Percentiles rank a stretch among this genome's conserved stretches.
Conservation (phyloP, 2,888 invertebrate genomes). For the Euplagia quadripunctaria region DNA sequence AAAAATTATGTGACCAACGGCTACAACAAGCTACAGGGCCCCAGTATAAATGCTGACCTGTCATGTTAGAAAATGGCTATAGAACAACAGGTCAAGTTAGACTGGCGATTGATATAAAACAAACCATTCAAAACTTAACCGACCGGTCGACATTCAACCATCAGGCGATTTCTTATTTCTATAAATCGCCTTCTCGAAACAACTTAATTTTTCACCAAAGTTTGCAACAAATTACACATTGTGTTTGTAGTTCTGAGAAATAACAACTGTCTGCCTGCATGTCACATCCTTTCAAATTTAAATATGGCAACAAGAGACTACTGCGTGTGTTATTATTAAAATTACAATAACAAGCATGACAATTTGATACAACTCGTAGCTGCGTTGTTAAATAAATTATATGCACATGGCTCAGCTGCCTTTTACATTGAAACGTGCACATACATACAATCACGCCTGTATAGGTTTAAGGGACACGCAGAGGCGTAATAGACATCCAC, state of each 20-base stretch:
- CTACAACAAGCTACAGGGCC: no score
- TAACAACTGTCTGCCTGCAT: neutral
- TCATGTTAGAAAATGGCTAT: no score
- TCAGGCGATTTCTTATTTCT: no score
- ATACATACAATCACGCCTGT: neutral
- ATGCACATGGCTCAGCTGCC: constrained; percentile 10
- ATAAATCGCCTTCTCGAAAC: no score
- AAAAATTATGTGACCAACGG: no score
- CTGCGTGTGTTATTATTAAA: constrained; percentile 16
- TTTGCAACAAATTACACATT: neutral
- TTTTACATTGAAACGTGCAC: neutral
- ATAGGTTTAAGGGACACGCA: no score
- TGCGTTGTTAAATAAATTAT: constrained; percentile 25
- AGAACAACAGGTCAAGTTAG: no score
- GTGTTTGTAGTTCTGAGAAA: neutral
- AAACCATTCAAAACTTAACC: no score
- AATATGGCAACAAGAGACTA: constrained; percentile 6
- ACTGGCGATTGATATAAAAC: no score
- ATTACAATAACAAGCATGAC: constrained; percentile 14
- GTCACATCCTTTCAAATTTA: constrained; percentile 3
- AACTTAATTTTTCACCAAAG: neutral
- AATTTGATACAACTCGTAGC: constrained; percentile 11
- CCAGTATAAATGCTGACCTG: no score
- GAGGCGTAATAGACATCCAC: neutral
- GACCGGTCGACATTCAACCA: no score